Evolutionary conservation across 2,113 vertebrate species (phyloP).

Genomic region (Syngnathus typhle): DNA sequence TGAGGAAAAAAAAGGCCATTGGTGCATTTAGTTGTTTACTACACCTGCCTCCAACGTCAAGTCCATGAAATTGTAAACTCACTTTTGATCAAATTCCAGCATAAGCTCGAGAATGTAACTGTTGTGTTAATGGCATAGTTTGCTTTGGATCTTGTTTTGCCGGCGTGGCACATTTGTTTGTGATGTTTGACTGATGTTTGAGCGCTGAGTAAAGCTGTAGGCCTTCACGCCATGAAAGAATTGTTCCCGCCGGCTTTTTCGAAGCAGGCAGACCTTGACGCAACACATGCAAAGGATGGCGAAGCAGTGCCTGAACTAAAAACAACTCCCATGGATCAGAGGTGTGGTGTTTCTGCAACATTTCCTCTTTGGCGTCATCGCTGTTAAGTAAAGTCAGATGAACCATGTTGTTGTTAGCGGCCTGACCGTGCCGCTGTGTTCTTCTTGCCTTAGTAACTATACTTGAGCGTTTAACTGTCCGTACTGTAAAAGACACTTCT

Average conservation of each 20-base stretch:
- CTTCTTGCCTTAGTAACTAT: conserved; percentile 34
- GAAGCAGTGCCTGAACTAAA: conserved; percentile 53
- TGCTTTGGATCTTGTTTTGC: background rate
- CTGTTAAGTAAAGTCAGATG: conserved; percentile 69
- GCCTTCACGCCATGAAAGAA: conserved; percentile 1
- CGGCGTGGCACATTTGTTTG: background rate
- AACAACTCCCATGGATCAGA: conserved; percentile 59
- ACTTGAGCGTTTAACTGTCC: no score
- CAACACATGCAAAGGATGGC: conserved; percentile 66
- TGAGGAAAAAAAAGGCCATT: conserved; percentile 37
- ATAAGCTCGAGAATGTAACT: background rate
- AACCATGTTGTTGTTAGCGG: conserved; percentile 25
- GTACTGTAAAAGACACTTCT: background rate
- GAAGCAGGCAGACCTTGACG: conserved; percentile 36
- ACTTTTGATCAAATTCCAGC: conserved; percentile 5
- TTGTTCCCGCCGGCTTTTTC: conserved; percentile 4
- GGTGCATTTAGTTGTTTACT: conserved; percentile 66
- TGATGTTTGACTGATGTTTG: background rate
- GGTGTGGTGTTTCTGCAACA: conserved; percentile 55
- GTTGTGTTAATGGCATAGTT: background rate
- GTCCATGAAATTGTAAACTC: conserved; percentile 25
- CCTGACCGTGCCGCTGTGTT: conserved; percentile 31
- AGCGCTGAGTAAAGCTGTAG: background rate
- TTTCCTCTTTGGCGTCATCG: conserved; percentile 65
- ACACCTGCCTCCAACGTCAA: conserved; percentile 52